Evolutionary conservation across 1,140 invertebrate species (phyloP), one percentile per base, ranked within the genome.

Genomic region (Drosophila jambulina): DNA sequence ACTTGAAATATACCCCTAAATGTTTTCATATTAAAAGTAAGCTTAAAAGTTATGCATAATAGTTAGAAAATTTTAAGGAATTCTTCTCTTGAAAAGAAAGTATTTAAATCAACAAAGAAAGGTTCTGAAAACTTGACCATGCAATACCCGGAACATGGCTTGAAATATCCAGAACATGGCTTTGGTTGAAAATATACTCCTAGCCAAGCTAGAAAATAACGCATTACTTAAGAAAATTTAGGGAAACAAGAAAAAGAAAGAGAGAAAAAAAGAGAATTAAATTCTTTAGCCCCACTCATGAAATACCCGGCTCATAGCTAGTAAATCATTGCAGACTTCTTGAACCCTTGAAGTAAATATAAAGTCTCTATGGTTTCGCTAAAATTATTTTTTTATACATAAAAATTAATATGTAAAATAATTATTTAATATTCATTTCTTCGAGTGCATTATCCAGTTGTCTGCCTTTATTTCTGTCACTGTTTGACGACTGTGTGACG

Each of bases 401-500:
- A 38, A 17, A 38, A 38, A 21, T 9, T 45, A 21, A 21, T 5
- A 21, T 2, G 2, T 3, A 6, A 12, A 43, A 43, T 4, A 9
- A 4, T 12, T 8, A n/a, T 25, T 13, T 4, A 17, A 1, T 25
- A 25, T 8, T 0, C 0, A n/a, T 63, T 56, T 68, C 5, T 68
- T 13, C 1, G 0, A 54, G 62, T 70, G 67, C 23, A 45, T 29
- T 34, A 7, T 68, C 29, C 51, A 59, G 27, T 48, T 40, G 29
- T 43, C 42, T 56, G 62, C 9, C 68, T 40, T 59, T 45, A 17
- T 60, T 67, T 56, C 72, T 59, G 60, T 58, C 36, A 75, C 67
- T 84, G 48, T 84, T 88, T 88, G 85, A 88, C 80, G 85, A 88
- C 77, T 70, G 32, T 48, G 69, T 69, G 62, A 64, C 69, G 76